phyloP scores from a whole-genome alignment of 2,113 vertebrate genomes.

The Coreoperca whiteheadi region DNA sequence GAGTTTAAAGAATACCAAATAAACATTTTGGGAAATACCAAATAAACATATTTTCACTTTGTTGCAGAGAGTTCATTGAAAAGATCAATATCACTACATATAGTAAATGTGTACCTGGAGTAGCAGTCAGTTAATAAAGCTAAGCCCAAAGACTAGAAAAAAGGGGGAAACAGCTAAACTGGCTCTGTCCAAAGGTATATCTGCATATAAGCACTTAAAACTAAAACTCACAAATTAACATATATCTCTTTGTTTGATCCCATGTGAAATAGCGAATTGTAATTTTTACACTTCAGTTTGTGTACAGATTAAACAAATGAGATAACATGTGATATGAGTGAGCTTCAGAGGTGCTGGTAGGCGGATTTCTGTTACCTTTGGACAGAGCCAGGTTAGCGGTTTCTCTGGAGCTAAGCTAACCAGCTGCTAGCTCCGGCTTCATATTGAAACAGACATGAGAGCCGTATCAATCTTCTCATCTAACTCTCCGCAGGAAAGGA shows the following conservation, averaged over 20 bases:
- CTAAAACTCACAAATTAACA: not conserved
- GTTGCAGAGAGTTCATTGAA: not conserved
- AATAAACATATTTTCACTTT: not conserved
- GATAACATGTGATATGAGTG: too few relatives aligned
- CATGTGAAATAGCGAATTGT: not conserved
- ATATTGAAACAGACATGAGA: not conserved
- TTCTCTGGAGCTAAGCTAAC: not conserved
- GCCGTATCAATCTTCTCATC: not conserved
- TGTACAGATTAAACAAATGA: not conserved
- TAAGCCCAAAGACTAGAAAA: not conserved
- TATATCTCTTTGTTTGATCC: not conserved
- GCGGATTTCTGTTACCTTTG: not conserved
- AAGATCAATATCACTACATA: not conserved
- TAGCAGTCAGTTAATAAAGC: not conserved
- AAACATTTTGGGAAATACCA: not conserved
- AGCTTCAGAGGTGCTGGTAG: not conserved
- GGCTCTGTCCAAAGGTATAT: not conserved
- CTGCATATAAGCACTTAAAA: too few relatives aligned
- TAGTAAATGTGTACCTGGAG: not conserved
- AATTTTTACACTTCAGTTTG: not conserved
- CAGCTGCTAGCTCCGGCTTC: not conserved
- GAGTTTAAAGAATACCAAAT: constrained; percentile 1
- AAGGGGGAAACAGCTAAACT: not conserved
- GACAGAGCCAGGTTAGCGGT: not conserved
- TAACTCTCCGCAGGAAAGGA: not conserved